A percentile compares a stretch with the other conserved stretches of the same genome.
Evolutionary conservation across 2,888 invertebrate species (phyloP).

Genomic region (Agrotis clavis): DNA sequence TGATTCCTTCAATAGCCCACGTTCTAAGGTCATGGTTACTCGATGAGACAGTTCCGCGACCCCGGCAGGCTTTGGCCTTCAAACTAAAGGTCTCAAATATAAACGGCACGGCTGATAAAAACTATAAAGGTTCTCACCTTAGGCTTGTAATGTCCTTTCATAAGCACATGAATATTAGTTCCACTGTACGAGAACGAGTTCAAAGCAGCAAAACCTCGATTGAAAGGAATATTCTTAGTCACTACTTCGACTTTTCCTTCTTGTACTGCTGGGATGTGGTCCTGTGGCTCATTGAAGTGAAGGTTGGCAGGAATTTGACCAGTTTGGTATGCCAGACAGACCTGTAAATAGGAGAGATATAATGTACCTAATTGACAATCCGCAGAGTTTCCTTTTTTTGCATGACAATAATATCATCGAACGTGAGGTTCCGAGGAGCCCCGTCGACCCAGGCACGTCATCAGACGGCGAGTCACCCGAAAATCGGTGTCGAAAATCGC

Average conservation of each 20-base stretch:
- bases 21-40: no score
- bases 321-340: constrained; percentile 75
- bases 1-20: no score
- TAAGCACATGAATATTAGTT: constrained; percentile 70
- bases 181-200: constrained; percentile 74
- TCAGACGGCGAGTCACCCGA: no score
- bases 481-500: no score
- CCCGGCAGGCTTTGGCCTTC: neutral
- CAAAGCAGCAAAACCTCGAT: constrained; percentile 71
- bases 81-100: neutral
- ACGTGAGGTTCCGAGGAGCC: no score
- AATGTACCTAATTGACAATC: neutral
- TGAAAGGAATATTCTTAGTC: constrained; percentile 69
- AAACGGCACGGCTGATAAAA: neutral
- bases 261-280: constrained; percentile 65
- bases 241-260: constrained; percentile 72
- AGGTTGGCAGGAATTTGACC: constrained; percentile 75
- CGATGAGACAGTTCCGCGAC: no score
- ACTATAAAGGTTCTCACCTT: constrained; percentile 65
- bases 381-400: no score
- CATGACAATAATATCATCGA: no score
- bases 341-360: constrained; percentile 56
- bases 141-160: constrained; percentile 73
- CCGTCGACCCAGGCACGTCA: no score
- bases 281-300: constrained; percentile 70